Evolutionary conservation across 1,140 invertebrate genomes (phyloP), one percentile per base, ranked within the genome.

Genomic region (Aethina tumida): DNA sequence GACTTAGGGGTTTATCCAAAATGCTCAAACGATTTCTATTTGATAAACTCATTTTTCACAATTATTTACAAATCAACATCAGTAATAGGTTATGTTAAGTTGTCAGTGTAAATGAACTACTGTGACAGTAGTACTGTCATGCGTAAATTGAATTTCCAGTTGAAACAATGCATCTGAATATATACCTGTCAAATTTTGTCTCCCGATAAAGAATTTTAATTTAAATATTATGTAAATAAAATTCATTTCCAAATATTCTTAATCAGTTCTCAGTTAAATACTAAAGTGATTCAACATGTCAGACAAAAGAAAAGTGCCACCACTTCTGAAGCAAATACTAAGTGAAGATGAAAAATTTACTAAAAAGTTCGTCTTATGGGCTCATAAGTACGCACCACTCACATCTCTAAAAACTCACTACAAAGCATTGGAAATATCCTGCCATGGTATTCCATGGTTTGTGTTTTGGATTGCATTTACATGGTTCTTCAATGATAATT

Each of bases 371-470:
- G 72, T 81, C 3, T 66, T 69, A 39, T 53, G 56, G 18, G 56
- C 71, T 1, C 70, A 77, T 34, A 70, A 66, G 43, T 65, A 68
- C 39, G 54, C 74, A 9, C 65, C 73, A 1, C 57, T 80, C n/a
- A 68, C 64, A 37, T 75, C 73, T 2, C 47, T 79, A 4, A 69
- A 64, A 35, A 66, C 66, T 19, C 71, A 83, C 63, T 75, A 76
- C 32, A 75, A 73, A 64, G 60, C 71, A 27, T 63, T 86, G 21
- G 82, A 86, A 69, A 73, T 84, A 53, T 85, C 85, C 3, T 92
- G 89, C 53, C 84, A 94, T 70, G 89, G 89, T n/a, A 73, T 92
- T 39, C 70, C 79, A 4, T 95, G 90, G 90, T 58, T 94, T 12
- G 64, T 71, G 4, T 68, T 70, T 4, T 81, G 77, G 71, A 61